Percentiles rank a stretch among this genome's conserved stretches.
Conservation (phyloP, 2,888 invertebrate genomes). For the Phragmatobia fuliginosa region DNA sequence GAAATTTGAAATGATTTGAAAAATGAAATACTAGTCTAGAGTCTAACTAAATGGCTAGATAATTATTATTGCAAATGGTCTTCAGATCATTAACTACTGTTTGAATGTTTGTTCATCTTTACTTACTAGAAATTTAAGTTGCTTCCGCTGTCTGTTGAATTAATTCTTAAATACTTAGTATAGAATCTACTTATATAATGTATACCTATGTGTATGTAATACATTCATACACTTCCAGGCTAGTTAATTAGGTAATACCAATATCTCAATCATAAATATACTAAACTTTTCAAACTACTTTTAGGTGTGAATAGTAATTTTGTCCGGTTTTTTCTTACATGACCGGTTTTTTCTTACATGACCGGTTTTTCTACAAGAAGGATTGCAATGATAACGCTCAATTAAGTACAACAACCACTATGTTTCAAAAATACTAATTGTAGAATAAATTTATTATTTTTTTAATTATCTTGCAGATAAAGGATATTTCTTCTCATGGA, state of each 20-base stretch:
- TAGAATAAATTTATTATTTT: too few relatives aligned
- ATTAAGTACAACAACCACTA: background rate
- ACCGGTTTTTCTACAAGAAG: too few relatives aligned
- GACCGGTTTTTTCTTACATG: too few relatives aligned
- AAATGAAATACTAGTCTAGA: background rate
- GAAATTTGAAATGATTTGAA: background rate
- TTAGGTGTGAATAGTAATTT: too few relatives aligned
- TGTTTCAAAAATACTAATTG: too few relatives aligned
- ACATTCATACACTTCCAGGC: too few relatives aligned
- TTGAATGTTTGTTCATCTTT: background rate
- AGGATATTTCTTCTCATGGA: conserved; percentile 96
- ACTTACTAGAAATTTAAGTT: too few relatives aligned
- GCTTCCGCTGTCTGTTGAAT: too few relatives aligned
- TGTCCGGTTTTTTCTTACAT: too few relatives aligned
- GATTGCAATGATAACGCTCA: background rate
- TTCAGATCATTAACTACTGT: conserved; percentile 6
- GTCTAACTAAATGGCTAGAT: background rate
- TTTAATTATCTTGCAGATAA: conserved; percentile 77
- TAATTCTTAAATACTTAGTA: too few relatives aligned
- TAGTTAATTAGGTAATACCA: background rate
- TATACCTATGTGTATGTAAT: too few relatives aligned
- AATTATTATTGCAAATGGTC: background rate
- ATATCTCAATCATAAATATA: background rate
- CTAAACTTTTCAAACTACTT: background rate
- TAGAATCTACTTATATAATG: too few relatives aligned